A percentile compares a stretch with the other conserved stretches of the same genome.
Evolutionary conservation across 53 echinoderm and acorn worm species (phyloP).

Genomic region (Patiria pectinifera): DNA sequence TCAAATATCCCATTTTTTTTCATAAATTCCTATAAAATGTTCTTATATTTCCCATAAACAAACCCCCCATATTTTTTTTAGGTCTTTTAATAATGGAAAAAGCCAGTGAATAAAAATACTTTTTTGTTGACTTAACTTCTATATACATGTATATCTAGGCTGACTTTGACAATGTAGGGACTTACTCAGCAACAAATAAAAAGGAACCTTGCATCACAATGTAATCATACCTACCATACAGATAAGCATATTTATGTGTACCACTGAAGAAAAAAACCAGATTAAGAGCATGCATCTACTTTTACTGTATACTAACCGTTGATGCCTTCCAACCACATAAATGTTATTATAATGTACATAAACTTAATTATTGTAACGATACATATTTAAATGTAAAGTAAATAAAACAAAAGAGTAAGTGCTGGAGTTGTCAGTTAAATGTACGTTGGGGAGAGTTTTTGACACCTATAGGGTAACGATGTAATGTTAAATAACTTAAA

Average conservation of each 20-base stretch:
- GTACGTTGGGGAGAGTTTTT: background rate
- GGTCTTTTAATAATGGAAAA: too few relatives aligned
- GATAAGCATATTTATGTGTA: background rate
- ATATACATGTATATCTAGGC: too few relatives aligned
- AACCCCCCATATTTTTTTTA: too few relatives aligned
- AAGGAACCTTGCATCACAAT: too few relatives aligned
- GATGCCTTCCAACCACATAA: constrained; percentile 62
- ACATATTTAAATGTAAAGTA: constrained; percentile 60
- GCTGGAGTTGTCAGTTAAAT: constrained; percentile 30
- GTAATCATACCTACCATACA: background rate
- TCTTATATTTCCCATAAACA: too few relatives aligned
- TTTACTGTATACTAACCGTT: constrained; percentile 33
- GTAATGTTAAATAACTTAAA: background rate
- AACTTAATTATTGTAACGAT: constrained; percentile 53
- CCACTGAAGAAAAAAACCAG: background rate
- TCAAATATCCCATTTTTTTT: too few relatives aligned
- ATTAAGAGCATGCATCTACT: constrained; percentile 40
- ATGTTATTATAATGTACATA: constrained; percentile 35
- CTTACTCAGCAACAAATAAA: too few relatives aligned
- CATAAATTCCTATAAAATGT: too few relatives aligned
- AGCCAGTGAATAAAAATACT: too few relatives aligned
- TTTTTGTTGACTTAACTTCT: too few relatives aligned
- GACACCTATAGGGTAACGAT: background rate
- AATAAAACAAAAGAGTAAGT: constrained; percentile 34
- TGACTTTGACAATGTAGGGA: too few relatives aligned